Conservation (phyloP, 2,113 vertebrate species). For the Etheostoma cragini region DNA sequence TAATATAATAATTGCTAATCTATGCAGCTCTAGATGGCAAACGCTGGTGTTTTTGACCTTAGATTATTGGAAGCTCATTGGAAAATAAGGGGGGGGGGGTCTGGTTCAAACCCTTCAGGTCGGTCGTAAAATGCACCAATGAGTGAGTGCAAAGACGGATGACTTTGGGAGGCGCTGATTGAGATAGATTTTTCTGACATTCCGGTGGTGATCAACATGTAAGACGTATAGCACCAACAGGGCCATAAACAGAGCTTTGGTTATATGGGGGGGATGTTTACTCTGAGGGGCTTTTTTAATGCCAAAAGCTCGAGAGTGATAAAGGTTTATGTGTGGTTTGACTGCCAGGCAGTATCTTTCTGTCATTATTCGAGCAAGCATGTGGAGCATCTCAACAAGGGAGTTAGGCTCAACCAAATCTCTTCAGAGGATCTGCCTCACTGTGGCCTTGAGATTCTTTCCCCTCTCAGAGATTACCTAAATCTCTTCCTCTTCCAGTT, state of each 20-base stretch:
- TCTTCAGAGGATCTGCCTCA: background rate
- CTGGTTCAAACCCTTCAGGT: background rate
- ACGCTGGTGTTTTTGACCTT: background rate
- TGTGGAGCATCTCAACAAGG: conserved; percentile 44
- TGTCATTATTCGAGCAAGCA: conserved; percentile 13
- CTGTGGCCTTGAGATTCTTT: background rate
- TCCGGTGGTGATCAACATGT: conserved; percentile 14
- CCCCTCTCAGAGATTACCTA: background rate
- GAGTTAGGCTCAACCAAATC: background rate
- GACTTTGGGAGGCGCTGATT: conserved; percentile 37
- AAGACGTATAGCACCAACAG: background rate
- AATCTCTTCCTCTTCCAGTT: background rate
- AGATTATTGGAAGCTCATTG: background rate
- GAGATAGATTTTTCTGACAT: conserved; percentile 56
- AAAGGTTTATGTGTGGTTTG: conserved; percentile 51
- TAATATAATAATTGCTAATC: no score
- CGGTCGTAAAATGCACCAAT: conserved; percentile 24
- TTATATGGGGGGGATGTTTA: conserved; percentile 37
- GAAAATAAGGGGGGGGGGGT: background rate
- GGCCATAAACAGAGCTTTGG: conserved; percentile 48
- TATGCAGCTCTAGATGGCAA: background rate
- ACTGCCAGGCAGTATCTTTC: conserved; percentile 33
- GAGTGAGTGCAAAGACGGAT: background rate
- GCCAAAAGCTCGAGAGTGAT: conserved; percentile 42
- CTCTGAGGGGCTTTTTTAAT: conserved; percentile 48